Base-by-base conservation (phyloP, 2,113 vertebrate genomes). In the Gasterosteus nipponicus region DNA sequence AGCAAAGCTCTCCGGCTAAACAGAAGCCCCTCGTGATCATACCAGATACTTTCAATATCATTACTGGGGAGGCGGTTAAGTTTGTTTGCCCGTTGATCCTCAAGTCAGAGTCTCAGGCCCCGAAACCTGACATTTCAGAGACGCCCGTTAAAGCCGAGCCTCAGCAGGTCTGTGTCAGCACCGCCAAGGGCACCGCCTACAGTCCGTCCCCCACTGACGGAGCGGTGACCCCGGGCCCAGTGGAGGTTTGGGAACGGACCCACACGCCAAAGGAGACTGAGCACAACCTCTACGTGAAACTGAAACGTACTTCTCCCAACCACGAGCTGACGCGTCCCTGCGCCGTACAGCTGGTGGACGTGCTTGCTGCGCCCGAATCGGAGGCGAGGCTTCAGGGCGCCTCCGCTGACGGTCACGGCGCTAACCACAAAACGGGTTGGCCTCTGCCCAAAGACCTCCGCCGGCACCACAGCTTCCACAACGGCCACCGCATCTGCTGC, bases 401-500 rank as follows among this genome's bases (percentile, higher is more conserved):
- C 0, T 6, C 11, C 5, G 51, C 35, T 2, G 65, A 69, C 57
- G 8, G n/a, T 22, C 26, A 49, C 0, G 2, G 5, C 0, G 22
- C n/a, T 2, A 11, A 76, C 38, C 15, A 15, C 26, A 63, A 54
- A 14, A 66, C 19, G 1, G 64, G 39, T 0, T 41, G 15, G 38
- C 75, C 69, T 22, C 22, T 80, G 35, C 92, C 89, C 9, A 93
- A 88, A 87, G 93, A 94, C 56, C 88, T 95, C 18, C 90, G 93
- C 8, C 76, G 35, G 19, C 94, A 95, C 69, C 92, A 93, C 39
- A 72, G 91, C 10, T 62, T 73, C 10, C 94, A 95, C 87, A 95
- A 93, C 0, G 93, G 94, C 16, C 92, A 85, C 7, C 91, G 93
- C 12, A 89, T 94, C 51, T 95, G 93, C 84, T 94, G 93, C 82